Base-by-base conservation (phyloP, 2,888 invertebrate genomes). In the Troides aeacus region DNA sequence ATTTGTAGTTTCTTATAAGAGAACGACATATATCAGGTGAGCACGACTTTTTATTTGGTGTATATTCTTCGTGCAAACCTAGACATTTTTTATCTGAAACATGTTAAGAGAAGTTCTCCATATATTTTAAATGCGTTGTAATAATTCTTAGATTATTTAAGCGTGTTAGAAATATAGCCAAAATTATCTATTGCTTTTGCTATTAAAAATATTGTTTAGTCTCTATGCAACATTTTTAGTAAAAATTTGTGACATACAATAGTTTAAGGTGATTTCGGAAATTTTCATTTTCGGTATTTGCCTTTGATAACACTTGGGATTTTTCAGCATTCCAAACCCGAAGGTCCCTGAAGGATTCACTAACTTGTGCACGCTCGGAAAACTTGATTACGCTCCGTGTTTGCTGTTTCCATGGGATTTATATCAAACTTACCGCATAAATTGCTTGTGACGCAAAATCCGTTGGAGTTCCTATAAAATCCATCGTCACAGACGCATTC, bases 401-500 rank as follows among this genome's bases (percentile, higher is more conserved):
- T 15, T 59, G 21, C 4, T 59, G 12, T n/a, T 15, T 58, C 23
- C 23, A 7, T 4, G 57, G 21, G 7, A 6, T 24, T 58, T 58
- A 58, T 12, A 23, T 58, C 23, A 39, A 39, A 50, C 70, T 71
- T 64, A 73, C 71, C 62, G 30, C 73, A 72, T 5, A 71, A 23
- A 23, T 71, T 57, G 2, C 46, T 63, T 6, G 69, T 71, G 7
- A 70, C 57, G 21, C 72, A 73, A 12, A 66, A 67, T 15, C 68
- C 71, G 1, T 65, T 57, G 5, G 59, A 4, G 21, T 66, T 71
- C 21, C 72, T 68, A 62, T 64, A 73, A 30, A 53, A 73, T 2
- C 71, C 71, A 1, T 68, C 57, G 17, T 72, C 58, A 63, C 73
- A 73, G 0, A 71, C 53, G 30, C 70, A 70, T 39, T 66, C 30